Evolutionary conservation across 2,888 invertebrate genomes (phyloP).

Genomic region (Encarsia formosa): DNA sequence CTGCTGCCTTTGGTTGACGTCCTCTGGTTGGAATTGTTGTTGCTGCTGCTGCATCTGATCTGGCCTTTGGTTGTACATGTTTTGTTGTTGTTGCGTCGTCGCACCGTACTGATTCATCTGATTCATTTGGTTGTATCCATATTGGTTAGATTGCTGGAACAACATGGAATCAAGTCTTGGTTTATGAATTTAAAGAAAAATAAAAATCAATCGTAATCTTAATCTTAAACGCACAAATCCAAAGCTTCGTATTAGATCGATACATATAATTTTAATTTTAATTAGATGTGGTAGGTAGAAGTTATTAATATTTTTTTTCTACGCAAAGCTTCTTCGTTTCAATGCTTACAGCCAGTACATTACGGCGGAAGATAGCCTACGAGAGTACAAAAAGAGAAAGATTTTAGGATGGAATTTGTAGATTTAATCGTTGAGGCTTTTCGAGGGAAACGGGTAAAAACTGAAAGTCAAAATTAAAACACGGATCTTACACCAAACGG

Average conservation of each 20-base stretch:
- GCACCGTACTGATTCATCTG: constrained; percentile 44
- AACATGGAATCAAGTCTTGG: no score
- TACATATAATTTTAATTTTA: no score
- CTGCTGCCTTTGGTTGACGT: constrained; percentile 39
- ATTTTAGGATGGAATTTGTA: background rate
- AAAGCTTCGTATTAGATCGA: no score
- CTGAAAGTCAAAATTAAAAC: constrained; percentile 21
- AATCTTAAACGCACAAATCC: no score
- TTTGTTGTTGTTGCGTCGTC: constrained; percentile 35
- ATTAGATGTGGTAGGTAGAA: no score
- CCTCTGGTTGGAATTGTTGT: constrained; percentile 43
- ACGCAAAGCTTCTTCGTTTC: no score
- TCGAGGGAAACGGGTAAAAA: background rate
- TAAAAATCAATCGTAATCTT: no score
- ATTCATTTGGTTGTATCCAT: constrained; percentile 32
- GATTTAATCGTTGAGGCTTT: background rate
- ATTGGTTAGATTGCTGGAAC: constrained; percentile 40
- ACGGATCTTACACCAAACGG: constrained; percentile 39
- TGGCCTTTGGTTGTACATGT: constrained; percentile 31
- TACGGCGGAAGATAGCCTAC: no score
- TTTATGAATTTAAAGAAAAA: no score
- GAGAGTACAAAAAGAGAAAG: constrained; percentile 6
- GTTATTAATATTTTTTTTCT: no score
- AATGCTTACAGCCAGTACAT: no score
- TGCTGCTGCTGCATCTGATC: constrained; percentile 40